Evolutionary conservation across 2,113 vertebrate species (phyloP).

Genomic region (Grallaria varia): DNA sequence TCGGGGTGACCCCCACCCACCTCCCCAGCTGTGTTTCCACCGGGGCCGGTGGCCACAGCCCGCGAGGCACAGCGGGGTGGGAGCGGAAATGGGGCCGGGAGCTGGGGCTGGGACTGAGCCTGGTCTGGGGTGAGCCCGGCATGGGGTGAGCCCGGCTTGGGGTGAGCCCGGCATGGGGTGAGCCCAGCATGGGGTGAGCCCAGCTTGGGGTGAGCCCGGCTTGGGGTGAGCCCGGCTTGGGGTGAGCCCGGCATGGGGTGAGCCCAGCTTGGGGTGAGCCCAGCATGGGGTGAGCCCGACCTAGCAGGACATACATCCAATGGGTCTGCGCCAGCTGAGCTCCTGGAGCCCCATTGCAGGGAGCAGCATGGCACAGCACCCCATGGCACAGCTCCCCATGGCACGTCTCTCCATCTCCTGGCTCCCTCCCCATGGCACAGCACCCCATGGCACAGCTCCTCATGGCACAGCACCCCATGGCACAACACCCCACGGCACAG

Average conservation of each 20-base stretch:
- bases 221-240: neutral
- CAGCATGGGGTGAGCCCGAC: too few species aligned
- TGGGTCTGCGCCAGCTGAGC: fast-evolving
- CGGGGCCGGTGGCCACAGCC: neutral
- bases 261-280: too few species aligned
- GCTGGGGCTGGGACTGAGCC: neutral
- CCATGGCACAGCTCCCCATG: too few species aligned
- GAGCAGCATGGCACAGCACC: neutral
- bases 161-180: neutral
- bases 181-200: neutral
- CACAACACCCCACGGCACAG: fast-evolving
- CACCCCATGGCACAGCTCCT: neutral
- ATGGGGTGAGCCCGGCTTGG: neutral
- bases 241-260: too few species aligned
- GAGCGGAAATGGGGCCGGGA: neutral
- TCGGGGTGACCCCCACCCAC: constrained; percentile 5
- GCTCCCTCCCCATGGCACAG: too few species aligned
- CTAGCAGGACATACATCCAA: fast-evolving
- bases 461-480: neutral
- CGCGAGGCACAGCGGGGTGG: neutral
- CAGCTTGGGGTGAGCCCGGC: too few species aligned
- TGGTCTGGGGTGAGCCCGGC: neutral
- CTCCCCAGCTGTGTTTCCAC: constrained; percentile 27
- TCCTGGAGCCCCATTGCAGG: neutral
- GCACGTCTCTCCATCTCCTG: neutral